Evolutionary conservation across 2,113 vertebrate genomes (phyloP).

Genomic region (Siniperca knerii): DNA sequence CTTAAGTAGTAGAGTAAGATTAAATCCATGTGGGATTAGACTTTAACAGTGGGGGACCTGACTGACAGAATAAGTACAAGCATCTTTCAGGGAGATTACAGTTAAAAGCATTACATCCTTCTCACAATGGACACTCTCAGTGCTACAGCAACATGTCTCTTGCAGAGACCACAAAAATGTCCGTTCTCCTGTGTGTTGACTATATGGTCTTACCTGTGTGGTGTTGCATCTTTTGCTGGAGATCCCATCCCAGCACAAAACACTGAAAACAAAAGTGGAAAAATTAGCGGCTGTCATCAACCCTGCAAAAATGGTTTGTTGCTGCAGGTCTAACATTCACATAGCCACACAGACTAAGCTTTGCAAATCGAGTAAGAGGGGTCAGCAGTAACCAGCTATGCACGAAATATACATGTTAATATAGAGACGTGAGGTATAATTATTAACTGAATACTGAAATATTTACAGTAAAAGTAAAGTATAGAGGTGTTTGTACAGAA

Average conservation of each 20-base stretch:
- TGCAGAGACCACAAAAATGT: neutral
- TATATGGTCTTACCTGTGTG: constrained; percentile 49
- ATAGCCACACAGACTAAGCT: neutral
- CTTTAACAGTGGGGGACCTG: neutral
- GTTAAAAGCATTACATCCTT: constrained; percentile 17
- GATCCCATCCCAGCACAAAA: constrained; percentile 64
- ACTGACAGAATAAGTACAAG: constrained; percentile 3
- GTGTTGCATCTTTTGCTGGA: constrained; percentile 61
- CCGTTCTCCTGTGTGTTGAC: neutral
- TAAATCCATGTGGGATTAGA: constrained; percentile 7
- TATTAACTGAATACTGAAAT: neutral
- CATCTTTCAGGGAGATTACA: constrained; percentile 22
- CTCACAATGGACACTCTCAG: neutral
- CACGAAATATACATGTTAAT: neutral
- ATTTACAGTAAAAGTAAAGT: neutral
- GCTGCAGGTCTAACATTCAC: neutral
- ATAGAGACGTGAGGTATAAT: neutral
- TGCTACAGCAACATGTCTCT: neutral
- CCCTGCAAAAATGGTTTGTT: neutral
- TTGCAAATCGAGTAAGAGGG: neutral
- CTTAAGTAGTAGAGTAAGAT: constrained; percentile 7
- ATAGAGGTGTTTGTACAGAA: neutral
- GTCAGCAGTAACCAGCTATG: neutral
- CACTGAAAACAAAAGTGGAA: constrained; percentile 14
- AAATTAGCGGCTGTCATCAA: neutral